Evolutionary conservation across 2,888 invertebrate species (phyloP).

Genomic region (Drymonia ruficornis): DNA sequence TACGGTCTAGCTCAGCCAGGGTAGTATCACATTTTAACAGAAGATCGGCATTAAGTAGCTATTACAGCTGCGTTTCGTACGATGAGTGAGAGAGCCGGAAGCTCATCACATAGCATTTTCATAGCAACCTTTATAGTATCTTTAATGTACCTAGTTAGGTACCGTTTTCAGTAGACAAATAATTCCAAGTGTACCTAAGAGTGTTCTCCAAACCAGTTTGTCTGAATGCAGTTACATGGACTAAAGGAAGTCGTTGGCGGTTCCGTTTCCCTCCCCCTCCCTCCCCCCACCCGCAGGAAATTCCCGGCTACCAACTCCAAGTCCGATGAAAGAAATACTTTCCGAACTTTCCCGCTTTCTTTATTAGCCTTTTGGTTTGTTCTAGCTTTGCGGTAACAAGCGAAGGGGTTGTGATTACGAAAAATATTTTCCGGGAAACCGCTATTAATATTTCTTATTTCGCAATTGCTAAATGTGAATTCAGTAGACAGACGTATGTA

Average conservation of each 20-base stretch:
- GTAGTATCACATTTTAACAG: too few species aligned
- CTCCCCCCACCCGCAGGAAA: slow-evolving; percentile 57
- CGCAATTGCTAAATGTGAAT: background rate
- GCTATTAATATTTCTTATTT: background rate
- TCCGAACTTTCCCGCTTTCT: slow-evolving; percentile 50
- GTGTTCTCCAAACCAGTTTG: slow-evolving; percentile 34
- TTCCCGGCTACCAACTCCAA: slow-evolving; percentile 60
- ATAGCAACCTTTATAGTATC: too few species aligned
- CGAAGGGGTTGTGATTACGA: slow-evolving; percentile 42
- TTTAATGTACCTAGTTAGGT: too few species aligned
- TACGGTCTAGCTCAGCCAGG: too few species aligned
- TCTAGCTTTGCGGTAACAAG: slow-evolving; percentile 40
- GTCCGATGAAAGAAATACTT: slow-evolving; percentile 74
- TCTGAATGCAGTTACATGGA: slow-evolving; percentile 47
- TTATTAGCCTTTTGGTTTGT: slow-evolving; percentile 65
- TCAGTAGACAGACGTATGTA: too few species aligned
- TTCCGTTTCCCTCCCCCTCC: slow-evolving; percentile 59
- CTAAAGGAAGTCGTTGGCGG: slow-evolving; percentile 68
- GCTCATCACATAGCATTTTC: too few species aligned
- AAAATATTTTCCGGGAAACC: slow-evolving; percentile 1
- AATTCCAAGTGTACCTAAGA: background rate
- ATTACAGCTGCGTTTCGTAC: too few species aligned
- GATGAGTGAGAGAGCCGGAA: too few species aligned
- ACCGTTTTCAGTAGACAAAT: background rate
- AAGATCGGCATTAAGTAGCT: too few species aligned